Base-by-base conservation (phyloP, 1,140 invertebrate genomes). In the Chrysopa pallens region DNA sequence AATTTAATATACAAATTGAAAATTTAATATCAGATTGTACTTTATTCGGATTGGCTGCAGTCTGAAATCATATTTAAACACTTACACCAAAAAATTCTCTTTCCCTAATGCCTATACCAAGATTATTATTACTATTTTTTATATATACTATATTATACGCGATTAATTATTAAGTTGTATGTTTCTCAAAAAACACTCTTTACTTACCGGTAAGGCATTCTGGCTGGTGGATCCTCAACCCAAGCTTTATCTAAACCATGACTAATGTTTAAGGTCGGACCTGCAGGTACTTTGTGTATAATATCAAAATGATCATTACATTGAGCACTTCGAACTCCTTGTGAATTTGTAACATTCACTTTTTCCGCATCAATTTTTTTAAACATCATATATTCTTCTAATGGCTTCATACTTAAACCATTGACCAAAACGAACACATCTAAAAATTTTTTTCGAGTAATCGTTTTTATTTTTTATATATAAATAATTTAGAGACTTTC, bases 361-460 rank as follows among this genome's bases (percentile, higher is more conserved):
- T 80, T 80, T 54, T 85, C 82, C 39, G 79, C 73, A 38, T 77
- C 80, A 29, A 76, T 78, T 50, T 82, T 81, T 2, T 78, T 84
- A 57, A 84, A 87, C 6, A 85, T 61, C 83, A 89, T 87, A 56
- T 89, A 89, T 54, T 89, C 84, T 59, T 87, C 84, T 36, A 88
- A 58, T 5, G 84, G 83, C 51, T 84, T 84, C 81, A 87, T 86
- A 39, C 72, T 67, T 29, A 78, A 69, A 42, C 74, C 73, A 52
- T 86, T 85, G 42, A 89, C 74, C 59, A 80, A 74, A 46, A 87
- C 73, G 40, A 82, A 78, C 36, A 88, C 78, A 61, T 89, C 83
- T 86, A 59, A 13, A 59, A 56, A 48, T 46, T 33, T 12, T 15
- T 11, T 8, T 4, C 12, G 14, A 23, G 12, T 27, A 41, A 40